These are phyloP conservation scores for Pseudachorutes palmiensis DNA, from an alignment of 1,140 invertebrate species.

Conservation along the genomic window DNA sequence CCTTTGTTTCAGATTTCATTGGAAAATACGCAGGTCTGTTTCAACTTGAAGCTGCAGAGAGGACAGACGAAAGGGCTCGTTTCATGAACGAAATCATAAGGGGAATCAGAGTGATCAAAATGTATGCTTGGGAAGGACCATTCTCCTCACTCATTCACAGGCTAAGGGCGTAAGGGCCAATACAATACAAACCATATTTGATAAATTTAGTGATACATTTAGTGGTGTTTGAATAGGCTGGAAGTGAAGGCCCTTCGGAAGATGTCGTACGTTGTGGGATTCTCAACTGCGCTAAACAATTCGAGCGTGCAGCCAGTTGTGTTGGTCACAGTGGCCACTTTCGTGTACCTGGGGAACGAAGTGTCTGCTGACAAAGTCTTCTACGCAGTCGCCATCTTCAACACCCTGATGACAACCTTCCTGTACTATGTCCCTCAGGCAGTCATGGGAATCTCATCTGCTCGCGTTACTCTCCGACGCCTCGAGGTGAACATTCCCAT, in stretches of 20 bases:
- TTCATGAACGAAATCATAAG: conserved; percentile 86
- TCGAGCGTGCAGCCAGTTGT: conserved; percentile 54
- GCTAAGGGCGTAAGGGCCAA: conserved; percentile 20
- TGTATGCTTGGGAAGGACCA: conserved; percentile 69
- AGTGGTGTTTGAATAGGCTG: conserved; percentile 6
- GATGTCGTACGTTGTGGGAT: conserved; percentile 18
- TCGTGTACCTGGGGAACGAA: conserved; percentile 54
- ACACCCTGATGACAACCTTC: conserved; percentile 37
- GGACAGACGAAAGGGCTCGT: conserved; percentile 73
- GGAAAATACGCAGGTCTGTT: conserved; percentile 60
- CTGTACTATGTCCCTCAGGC: conserved; percentile 46
- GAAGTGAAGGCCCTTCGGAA: conserved; percentile 33
- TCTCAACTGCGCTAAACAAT: conserved; percentile 29
- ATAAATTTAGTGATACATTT: background rate
- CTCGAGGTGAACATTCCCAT: conserved; percentile 30
- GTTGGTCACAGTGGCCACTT: conserved; percentile 62
- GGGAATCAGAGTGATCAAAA: conserved; percentile 68
- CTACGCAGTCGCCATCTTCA: conserved; percentile 30
- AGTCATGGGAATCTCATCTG: conserved; percentile 38
- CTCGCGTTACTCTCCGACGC: conserved; percentile 19
- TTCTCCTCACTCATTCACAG: conserved; percentile 43
- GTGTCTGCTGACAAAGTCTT: conserved; percentile 63
- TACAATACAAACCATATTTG: background rate
- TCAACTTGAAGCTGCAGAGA: conserved; percentile 56
- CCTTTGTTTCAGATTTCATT: conserved; percentile 51